phyloP scores from a whole-genome alignment of 2,888 invertebrate genomes.

The Phengaris arion region DNA sequence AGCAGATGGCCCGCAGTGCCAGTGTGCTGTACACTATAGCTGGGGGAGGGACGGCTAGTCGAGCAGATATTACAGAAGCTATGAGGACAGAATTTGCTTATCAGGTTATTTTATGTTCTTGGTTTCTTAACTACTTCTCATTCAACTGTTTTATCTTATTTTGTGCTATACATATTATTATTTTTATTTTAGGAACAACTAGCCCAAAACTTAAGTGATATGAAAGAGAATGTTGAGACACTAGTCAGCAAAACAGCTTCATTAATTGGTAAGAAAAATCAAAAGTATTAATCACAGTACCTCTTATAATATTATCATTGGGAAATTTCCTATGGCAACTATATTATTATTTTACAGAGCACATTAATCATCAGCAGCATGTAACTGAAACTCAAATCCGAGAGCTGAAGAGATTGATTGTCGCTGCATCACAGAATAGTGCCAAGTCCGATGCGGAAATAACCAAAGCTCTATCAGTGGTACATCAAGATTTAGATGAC shows the following conservation, averaged over 20 bases:
- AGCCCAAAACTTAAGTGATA: conserved; percentile 61
- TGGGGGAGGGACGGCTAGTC: conserved; percentile 57
- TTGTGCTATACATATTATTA: conserved; percentile 22
- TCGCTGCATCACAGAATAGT: conserved; percentile 60
- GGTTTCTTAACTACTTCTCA: neutral
- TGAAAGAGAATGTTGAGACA: conserved; percentile 68
- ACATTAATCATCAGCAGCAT: conserved; percentile 64
- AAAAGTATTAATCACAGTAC: neutral
- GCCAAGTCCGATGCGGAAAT: conserved; percentile 67
- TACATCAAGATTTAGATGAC: conserved; percentile 67
- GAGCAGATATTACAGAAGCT: conserved; percentile 63
- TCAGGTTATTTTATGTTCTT: conserved; percentile 50
- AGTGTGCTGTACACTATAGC: conserved; percentile 69
- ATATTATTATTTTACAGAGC: conserved; percentile 50
- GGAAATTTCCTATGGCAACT: neutral
- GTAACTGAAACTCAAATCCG: conserved; percentile 57
- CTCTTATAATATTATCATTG: neutral
- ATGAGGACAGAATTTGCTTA: conserved; percentile 72
- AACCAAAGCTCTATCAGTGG: conserved; percentile 60
- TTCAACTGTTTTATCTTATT: conserved; percentile 4
- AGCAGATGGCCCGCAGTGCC: conserved; percentile 73
- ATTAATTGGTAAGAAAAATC: conserved; percentile 61
- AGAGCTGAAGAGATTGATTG: conserved; percentile 60
- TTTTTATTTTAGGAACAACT: conserved; percentile 60
- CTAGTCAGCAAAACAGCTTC: conserved; percentile 68